phyloP scores from a whole-genome alignment of 2,113 vertebrate genomes.

The Epinephelus fuscoguttatus region DNA sequence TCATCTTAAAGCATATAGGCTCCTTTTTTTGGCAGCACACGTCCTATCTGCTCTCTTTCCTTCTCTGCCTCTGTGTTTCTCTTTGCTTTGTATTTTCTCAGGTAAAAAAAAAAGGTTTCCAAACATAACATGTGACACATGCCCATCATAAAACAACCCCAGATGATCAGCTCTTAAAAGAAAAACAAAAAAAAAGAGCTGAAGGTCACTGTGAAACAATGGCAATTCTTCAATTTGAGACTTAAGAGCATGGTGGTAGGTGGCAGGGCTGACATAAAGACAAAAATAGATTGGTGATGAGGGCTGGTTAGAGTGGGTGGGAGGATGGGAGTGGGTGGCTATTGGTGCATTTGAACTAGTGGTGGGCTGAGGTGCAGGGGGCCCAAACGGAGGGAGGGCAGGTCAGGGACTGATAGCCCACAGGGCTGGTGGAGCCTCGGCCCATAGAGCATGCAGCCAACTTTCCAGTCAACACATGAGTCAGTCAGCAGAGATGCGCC shows the following conservation, averaged over 20 bases:
- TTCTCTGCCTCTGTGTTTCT: slow-evolving; percentile 55
- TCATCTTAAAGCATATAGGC: slow-evolving; percentile 87
- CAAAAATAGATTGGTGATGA: slow-evolving; percentile 78
- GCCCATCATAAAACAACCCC: slow-evolving; percentile 25
- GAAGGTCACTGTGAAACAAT: slow-evolving; percentile 89
- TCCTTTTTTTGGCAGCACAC: slow-evolving; percentile 70
- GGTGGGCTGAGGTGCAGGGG: slow-evolving; percentile 63
- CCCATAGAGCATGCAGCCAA: slow-evolving; percentile 87
- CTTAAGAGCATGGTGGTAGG: slow-evolving; percentile 39
- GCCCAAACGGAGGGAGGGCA: slow-evolving; percentile 75
- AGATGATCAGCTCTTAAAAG: slow-evolving; percentile 14
- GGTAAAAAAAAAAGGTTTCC: not conserved
- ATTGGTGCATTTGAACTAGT: slow-evolving; percentile 70
- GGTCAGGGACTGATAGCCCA: slow-evolving; percentile 87
- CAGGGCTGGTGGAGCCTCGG: slow-evolving; percentile 85
- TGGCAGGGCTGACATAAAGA: slow-evolving; percentile 46
- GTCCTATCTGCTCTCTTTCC: slow-evolving; percentile 81
- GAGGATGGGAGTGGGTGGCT: slow-evolving; percentile 74
- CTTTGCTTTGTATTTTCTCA: slow-evolving; percentile 1
- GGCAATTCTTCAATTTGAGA: slow-evolving; percentile 83
- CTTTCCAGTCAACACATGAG: slow-evolving; percentile 98
- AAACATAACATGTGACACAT: slow-evolving; percentile 35
- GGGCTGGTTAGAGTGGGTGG: slow-evolving; percentile 68
- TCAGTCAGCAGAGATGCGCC: slow-evolving; percentile 94
- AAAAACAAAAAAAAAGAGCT: slow-evolving; percentile 38